A percentile compares a stretch with the other conserved stretches of the same genome.
Evolutionary conservation across 2,113 vertebrate species (phyloP).

Genomic region (Morone chrysops): DNA sequence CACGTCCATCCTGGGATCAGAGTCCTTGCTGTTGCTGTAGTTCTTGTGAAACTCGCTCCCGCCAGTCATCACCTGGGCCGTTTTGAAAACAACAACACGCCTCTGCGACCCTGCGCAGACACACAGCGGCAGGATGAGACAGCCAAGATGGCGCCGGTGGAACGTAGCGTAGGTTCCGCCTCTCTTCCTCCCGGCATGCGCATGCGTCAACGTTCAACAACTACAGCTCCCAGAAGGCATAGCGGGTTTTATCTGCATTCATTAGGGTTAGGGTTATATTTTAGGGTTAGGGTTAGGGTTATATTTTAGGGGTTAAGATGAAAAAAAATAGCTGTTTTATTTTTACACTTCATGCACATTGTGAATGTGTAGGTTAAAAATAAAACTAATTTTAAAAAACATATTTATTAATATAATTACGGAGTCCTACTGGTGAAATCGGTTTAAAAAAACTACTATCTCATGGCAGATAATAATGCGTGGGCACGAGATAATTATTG

Average conservation of each 20-base stretch:
- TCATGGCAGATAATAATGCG: too few relatives aligned
- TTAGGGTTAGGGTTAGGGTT: too few relatives aligned
- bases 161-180: not conserved
- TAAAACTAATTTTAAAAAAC: too few relatives aligned
- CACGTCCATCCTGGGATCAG: conserved; percentile 72
- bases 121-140: not conserved
- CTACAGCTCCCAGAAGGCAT: conserved; percentile 53
- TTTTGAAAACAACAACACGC: conserved; percentile 52
- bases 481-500: too few relatives aligned
- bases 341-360: too few relatives aligned
- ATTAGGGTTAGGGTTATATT: too few relatives aligned
- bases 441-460: too few relatives aligned
- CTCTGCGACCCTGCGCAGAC: conserved; percentile 47
- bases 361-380: too few relatives aligned
- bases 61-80: conserved; percentile 55
- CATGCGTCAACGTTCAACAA: not conserved
- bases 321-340: too few relatives aligned
- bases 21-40: conserved; percentile 48
- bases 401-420: too few relatives aligned
- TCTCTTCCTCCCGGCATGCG: not conserved
- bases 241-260: not conserved
- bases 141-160: conserved; percentile 62
- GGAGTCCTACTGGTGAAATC: too few relatives aligned
- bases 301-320: too few relatives aligned
- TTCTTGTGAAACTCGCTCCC: conserved; percentile 60